These are phyloP conservation scores for Streblospio benedicti DNA, from an alignment of 1,140 invertebrate genomes.

Conservation along the genomic window DNA sequence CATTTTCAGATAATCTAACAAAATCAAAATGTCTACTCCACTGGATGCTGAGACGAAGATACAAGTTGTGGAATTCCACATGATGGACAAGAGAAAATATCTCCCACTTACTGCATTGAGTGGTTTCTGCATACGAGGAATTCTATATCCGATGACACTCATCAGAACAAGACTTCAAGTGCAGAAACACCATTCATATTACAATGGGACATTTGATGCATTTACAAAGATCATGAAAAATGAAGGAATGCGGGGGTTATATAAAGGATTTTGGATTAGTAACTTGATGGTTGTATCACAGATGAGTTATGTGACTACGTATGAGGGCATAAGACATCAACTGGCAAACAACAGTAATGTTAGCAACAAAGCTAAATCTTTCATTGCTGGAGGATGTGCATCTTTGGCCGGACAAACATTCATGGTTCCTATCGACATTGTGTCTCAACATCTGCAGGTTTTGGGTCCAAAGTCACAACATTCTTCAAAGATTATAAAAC, in stretches of 20 bases:
- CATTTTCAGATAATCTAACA: too few species aligned
- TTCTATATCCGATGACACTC: conserved; percentile 90
- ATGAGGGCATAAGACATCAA: conserved; percentile 80
- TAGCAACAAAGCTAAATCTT: conserved; percentile 58
- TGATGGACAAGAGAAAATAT: conserved; percentile 94
- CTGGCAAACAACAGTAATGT: conserved; percentile 54
- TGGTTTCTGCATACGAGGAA: conserved; percentile 75
- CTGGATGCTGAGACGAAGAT: too few species aligned
- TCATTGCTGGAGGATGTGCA: conserved; percentile 75
- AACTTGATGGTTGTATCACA: conserved; percentile 73
- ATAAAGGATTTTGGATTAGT: conserved; percentile 91
- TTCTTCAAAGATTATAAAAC: conserved; percentile 2
- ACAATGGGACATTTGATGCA: conserved; percentile 79
- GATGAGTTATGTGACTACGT: conserved; percentile 89
- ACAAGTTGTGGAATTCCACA: conserved; percentile 83
- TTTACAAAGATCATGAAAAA: conserved; percentile 74
- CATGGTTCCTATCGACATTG: conserved; percentile 89
- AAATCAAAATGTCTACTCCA: too few species aligned
- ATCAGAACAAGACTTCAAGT: conserved; percentile 90
- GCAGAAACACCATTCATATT: conserved; percentile 54
- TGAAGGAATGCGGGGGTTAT: conserved; percentile 82
- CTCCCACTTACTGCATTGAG: conserved; percentile 82
- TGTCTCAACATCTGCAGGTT: conserved; percentile 95
- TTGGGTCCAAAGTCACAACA: conserved; percentile 53
- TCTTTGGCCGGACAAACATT: conserved; percentile 90